phyloP scores from a whole-genome alignment of 2,888 invertebrate genomes.

The Orthosia incerta region DNA sequence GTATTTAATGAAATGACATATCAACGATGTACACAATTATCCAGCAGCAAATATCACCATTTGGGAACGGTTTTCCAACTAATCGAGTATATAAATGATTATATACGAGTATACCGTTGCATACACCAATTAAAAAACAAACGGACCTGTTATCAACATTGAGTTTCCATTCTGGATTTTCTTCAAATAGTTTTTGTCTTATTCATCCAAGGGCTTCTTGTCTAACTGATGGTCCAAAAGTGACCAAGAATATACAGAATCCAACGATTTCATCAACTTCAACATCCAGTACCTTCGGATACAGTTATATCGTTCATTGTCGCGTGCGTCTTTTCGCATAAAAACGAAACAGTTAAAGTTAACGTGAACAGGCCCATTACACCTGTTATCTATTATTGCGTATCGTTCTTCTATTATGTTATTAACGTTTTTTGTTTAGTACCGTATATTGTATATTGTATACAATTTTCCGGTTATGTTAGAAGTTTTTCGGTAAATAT shows the following conservation, averaged over 20 bases:
- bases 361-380: constrained; percentile 43
- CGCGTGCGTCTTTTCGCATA: constrained; percentile 48
- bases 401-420: constrained; percentile 48
- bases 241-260: constrained; percentile 13
- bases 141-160: neutral
- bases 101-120: too few relatives aligned
- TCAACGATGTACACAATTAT: too few relatives aligned
- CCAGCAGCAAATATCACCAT: neutral
- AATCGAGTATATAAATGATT: neutral
- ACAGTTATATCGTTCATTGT: constrained; percentile 51
- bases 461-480: constrained; percentile 10
- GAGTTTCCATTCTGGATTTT: too few relatives aligned
- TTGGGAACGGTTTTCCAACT: neutral
- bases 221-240: neutral
- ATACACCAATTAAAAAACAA: neutral
- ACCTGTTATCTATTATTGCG: constrained; percentile 54
- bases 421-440: constrained; percentile 44
- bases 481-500: neutral
- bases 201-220: neutral
- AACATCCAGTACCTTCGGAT: constrained; percentile 12
- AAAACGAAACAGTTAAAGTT: constrained; percentile 55
- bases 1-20: too few relatives aligned
- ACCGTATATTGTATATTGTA: constrained; percentile 33
- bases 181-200: neutral
- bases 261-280: neutral